These are phyloP conservation scores for Anthoscopus minutus DNA, from an alignment of 2,113 vertebrate species.

Conservation along the genomic window DNA sequence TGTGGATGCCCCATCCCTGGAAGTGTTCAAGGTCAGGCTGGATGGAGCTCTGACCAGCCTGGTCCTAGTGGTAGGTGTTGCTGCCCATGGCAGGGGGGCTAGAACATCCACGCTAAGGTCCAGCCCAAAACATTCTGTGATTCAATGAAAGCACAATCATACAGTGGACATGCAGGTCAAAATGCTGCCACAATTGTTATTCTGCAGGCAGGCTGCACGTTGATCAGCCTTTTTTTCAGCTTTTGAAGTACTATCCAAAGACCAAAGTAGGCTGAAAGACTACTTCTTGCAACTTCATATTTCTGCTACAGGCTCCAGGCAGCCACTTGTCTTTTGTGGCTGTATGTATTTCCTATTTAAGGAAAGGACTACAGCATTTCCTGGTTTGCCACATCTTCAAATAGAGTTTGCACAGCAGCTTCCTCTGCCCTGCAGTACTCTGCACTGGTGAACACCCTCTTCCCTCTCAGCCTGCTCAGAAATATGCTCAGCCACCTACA, in stretches of 20 bases:
- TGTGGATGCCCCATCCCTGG: not conserved
- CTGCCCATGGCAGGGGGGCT: not conserved
- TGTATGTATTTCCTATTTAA: constrained; percentile 51
- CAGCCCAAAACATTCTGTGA: not conserved
- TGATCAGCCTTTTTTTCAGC: not conserved
- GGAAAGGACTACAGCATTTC: constrained; percentile 26
- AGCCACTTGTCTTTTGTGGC: constrained; percentile 33
- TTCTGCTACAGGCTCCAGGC: not conserved
- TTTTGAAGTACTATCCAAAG: not conserved
- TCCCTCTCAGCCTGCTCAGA: not conserved
- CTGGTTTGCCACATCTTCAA: constrained; percentile 41
- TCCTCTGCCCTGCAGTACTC: not conserved
- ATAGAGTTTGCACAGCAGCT: not conserved
- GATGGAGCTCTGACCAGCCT: not conserved
- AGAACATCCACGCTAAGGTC: not conserved
- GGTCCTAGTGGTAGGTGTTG: not conserved
- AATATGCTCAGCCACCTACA: not conserved
- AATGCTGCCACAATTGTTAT: not conserved
- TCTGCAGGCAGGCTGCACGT: not conserved
- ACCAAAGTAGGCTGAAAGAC: not conserved
- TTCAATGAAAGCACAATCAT: not conserved
- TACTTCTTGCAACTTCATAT: not conserved
- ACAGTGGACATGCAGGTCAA: not conserved
- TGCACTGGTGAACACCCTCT: not conserved
- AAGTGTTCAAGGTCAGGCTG: not conserved